These are phyloP conservation scores for Hirundichthys speculiger DNA, from an alignment of 2,113 vertebrate genomes.

Conservation along the genomic window DNA sequence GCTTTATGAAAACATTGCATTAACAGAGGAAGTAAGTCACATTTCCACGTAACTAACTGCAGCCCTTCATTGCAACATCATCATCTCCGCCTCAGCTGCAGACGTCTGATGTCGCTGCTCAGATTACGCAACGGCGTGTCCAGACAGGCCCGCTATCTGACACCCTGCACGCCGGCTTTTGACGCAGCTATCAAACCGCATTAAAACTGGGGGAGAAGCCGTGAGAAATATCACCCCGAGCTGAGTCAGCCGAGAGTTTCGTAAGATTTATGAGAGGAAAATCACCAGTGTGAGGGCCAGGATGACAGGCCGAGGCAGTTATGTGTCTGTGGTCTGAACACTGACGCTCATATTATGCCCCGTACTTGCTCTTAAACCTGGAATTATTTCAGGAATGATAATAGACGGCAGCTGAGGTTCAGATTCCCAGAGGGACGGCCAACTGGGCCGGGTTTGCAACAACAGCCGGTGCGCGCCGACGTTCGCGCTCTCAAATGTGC, in stretches of 20 bases:
- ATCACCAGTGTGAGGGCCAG: neutral
- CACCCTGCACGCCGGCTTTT: conserved; percentile 13
- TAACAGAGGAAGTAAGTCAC: conserved; percentile 25
- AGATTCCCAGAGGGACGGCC: conserved; percentile 3
- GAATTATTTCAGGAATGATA: neutral
- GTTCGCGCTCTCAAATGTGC: conserved; percentile 2
- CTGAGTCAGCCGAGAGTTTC: neutral
- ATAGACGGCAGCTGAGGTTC: conserved; percentile 10
- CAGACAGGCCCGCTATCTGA: conserved; percentile 33
- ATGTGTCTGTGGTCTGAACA: neutral
- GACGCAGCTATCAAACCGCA: conserved; percentile 7
- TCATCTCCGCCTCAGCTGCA: neutral
- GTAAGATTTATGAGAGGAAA: neutral
- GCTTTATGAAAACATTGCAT: too few species aligned
- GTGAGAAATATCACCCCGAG: neutral
- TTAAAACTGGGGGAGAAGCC: too few species aligned
- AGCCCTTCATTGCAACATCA: conserved; percentile 48
- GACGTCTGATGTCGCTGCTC: conserved; percentile 28
- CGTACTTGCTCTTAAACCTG: neutral
- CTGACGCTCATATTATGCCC: neutral
- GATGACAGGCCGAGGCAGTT: neutral
- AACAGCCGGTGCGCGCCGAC: conserved; percentile 7
- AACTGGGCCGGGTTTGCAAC: too few species aligned
- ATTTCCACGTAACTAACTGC: conserved; percentile 34
- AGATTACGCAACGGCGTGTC: conserved; percentile 43